Percentiles rank a stretch among this genome's conserved stretches.
Evolutionary conservation across 2,888 invertebrate genomes (phyloP).

Genomic region (Podabrus alpinus): DNA sequence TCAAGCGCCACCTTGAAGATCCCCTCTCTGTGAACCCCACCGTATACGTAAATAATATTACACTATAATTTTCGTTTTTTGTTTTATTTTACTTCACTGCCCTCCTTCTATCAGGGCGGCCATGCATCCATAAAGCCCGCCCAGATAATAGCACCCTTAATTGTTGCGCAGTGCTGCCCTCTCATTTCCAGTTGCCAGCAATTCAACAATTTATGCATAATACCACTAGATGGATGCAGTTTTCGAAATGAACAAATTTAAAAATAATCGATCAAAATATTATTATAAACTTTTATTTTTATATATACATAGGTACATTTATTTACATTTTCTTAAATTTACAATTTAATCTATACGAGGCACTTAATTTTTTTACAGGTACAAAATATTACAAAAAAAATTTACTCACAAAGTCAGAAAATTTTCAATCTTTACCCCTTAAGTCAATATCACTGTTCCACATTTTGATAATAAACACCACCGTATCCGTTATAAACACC

Average conservation of each 20-base stretch:
- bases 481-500: constrained; percentile 29
- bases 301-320: not conserved
- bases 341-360: not conserved
- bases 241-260: not conserved
- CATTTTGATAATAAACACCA: constrained; percentile 37
- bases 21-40: constrained; percentile 44
- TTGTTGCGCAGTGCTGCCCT: constrained; percentile 26
- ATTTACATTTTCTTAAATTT: not conserved
- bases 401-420: not conserved
- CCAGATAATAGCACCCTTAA: constrained; percentile 57
- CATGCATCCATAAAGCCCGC: constrained; percentile 58
- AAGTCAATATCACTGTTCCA: constrained; percentile 32
- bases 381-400: not conserved
- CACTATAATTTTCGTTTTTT: constrained; percentile 56
- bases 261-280: not conserved
- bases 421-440: no score
- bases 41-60: constrained; percentile 47
- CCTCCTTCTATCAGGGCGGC: constrained; percentile 57
- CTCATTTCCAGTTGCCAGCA: not conserved
- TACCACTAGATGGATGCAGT: constrained; percentile 23
- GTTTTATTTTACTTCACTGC: constrained; percentile 54
- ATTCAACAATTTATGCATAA: not conserved
- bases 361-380: not conserved
- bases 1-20: constrained; percentile 53
- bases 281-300: not conserved